Evolutionary conservation across 2,888 invertebrate genomes (phyloP), one percentile per base, ranked within the genome.

Genomic region (Lydus trimaculatus): DNA sequence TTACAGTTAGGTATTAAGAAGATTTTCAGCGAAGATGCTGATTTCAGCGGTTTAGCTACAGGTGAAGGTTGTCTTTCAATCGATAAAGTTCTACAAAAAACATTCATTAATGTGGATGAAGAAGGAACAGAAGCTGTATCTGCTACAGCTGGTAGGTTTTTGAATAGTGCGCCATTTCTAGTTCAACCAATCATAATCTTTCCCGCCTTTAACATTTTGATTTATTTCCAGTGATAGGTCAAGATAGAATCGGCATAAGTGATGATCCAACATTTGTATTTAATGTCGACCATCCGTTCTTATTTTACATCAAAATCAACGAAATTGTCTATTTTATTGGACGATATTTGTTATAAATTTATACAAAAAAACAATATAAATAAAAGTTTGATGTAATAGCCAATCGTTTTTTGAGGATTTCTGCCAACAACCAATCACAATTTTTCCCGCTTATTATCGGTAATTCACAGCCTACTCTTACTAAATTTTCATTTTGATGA

Each of bases 101-200:
- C 83, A 6, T 84, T 82, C 70, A 83, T 85, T 33, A 82, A 84
- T 62, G 81, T 84, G 0, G 82, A 82, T 25, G 84, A 84, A 75
- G 74, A 73, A 48, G 84, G 84, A 11, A 83, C 83, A 15, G 83
- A 83, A 77, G 84, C 84, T 25, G 83, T 83, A n/a, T 83, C 84
- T 20, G 82, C 83, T 2, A 83, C 83, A 33, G 80, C 79, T 74
- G 80, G 82, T 82, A 71, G 71, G 4, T n/a, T 69, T 52, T 63
- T 31, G 31, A 39, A 39, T 13, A 15, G 4, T 0, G 36, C 36
- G 36, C 36, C 31, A 31, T n/a, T n/a, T n/a, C n/a, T n/a, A n/a
- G n/a, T n/a, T 28, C 28, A 28, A 28, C 28, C 28, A 28, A 28
- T 28, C 28, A 28, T 4, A 28, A 28, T 4, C 28, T 2, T 28